A percentile compares a stretch with the other conserved stretches of the same genome.
Conservation (phyloP, 2,888 invertebrate species). For the Cosmopolites sordidus region DNA sequence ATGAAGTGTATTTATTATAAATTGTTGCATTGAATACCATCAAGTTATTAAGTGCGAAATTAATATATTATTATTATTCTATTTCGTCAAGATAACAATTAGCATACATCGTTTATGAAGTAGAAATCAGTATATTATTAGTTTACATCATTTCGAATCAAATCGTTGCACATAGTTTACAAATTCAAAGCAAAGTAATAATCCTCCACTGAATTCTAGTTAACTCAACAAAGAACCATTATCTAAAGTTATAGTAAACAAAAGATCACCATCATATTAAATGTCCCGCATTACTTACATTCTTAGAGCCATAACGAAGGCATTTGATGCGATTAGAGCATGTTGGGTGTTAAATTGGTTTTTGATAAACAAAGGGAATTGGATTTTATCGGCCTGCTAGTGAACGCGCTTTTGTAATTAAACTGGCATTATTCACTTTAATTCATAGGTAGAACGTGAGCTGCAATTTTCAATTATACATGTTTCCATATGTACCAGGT, state of each 20-base stretch:
- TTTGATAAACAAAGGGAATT: not conserved
- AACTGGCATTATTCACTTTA: not conserved
- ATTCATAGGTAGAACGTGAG: not conserved
- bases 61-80: no score
- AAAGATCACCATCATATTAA: slow-evolving; percentile 1
- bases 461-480: no score
- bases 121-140: no score
- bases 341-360: not conserved
- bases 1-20: no score
- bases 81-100: no score
- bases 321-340: not conserved
- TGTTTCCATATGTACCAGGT: no score
- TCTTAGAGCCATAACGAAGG: not conserved
- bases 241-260: slow-evolving; percentile 1
- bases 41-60: no score
- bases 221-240: not conserved
- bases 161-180: no score
- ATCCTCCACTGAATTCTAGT: not conserved
- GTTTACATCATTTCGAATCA: no score
- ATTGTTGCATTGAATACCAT: no score
- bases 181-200: not conserved
- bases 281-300: not conserved
- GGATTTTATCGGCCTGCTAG: not conserved
- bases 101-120: no score
- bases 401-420: not conserved